Evolutionary conservation across 2,888 invertebrate species (phyloP).

Genomic region (Ichneumon xanthorius): DNA sequence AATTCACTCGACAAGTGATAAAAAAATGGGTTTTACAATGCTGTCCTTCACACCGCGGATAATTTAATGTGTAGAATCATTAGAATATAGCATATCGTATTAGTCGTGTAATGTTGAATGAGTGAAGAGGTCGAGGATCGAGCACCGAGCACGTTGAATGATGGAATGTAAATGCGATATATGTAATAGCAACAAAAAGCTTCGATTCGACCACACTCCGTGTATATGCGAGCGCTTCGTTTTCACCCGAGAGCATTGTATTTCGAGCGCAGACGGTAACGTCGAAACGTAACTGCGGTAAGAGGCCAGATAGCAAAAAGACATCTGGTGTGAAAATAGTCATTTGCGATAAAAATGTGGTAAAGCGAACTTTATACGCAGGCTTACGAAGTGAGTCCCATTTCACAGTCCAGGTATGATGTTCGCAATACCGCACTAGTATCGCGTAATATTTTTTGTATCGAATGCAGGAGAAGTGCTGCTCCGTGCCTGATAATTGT

Average conservation of each 20-base stretch:
- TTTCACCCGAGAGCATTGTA: neutral
- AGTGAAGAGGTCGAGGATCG: slow-evolving; percentile 39
- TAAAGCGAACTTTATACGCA: no score
- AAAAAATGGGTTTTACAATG: slow-evolving; percentile 74
- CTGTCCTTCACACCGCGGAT: slow-evolving; percentile 58
- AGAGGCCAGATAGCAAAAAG: no score
- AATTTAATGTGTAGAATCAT: slow-evolving; percentile 65
- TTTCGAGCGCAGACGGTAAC: neutral
- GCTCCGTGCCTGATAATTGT: no score
- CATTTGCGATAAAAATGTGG: no score
- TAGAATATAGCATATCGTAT: slow-evolving; percentile 68
- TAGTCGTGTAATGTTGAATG: slow-evolving; percentile 58
- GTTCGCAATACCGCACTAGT: no score
- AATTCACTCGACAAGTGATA: slow-evolving; percentile 74
- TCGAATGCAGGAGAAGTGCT: no score
- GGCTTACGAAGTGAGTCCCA: no score
- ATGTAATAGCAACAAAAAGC: neutral
- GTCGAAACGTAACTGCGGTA: neutral
- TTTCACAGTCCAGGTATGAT: no score
- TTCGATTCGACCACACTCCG: neutral
- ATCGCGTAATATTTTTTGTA: no score
- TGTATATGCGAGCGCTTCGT: neutral
- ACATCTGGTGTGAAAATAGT: neutral
- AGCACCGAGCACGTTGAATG: slow-evolving; percentile 40
- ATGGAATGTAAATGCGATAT: slow-evolving; percentile 1